Evolutionary conservation across 2,888 invertebrate species (phyloP).

Genomic region (Tenthredo mesomela): DNA sequence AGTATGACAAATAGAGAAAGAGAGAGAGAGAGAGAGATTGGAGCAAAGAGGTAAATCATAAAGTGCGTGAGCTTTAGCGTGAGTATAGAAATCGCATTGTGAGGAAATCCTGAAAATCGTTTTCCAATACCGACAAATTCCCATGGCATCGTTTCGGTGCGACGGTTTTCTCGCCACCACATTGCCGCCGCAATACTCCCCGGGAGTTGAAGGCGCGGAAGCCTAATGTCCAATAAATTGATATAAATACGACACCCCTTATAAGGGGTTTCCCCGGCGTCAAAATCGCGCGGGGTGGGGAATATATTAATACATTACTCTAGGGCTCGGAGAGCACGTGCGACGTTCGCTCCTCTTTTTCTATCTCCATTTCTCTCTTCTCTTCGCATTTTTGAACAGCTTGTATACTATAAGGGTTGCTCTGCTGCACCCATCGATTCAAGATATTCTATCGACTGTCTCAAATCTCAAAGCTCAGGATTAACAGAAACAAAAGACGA

Average conservation of each 20-base stretch:
- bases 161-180: slow-evolving; percentile 44
- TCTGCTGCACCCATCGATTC: slow-evolving; percentile 25
- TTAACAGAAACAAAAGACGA: neutral
- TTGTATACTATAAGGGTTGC: neutral
- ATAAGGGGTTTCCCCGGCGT: slow-evolving; percentile 36
- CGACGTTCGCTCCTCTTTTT: slow-evolving; percentile 20
- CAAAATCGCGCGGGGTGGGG: slow-evolving; percentile 42
- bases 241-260: slow-evolving; percentile 56
- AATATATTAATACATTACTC: slow-evolving; percentile 56
- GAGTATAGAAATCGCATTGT: slow-evolving; percentile 47
- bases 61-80: slow-evolving; percentile 37
- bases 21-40: neutral
- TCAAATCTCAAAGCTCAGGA: slow-evolving; percentile 8
- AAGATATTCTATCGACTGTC: neutral
- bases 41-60: slow-evolving; percentile 16
- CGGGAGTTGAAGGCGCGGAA: slow-evolving; percentile 46
- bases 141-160: slow-evolving; percentile 54
- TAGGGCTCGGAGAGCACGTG: slow-evolving; percentile 54
- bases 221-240: slow-evolving; percentile 56
- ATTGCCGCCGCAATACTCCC: slow-evolving; percentile 49
- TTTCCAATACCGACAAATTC: slow-evolving; percentile 55
- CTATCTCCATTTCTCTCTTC: slow-evolving; percentile 2
- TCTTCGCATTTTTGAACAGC: slow-evolving; percentile 48
- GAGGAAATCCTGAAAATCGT: slow-evolving; percentile 55
- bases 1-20: neutral